Conservation (phyloP, 2,888 invertebrate species). For the Acanthosoma haemorrhoidale region DNA sequence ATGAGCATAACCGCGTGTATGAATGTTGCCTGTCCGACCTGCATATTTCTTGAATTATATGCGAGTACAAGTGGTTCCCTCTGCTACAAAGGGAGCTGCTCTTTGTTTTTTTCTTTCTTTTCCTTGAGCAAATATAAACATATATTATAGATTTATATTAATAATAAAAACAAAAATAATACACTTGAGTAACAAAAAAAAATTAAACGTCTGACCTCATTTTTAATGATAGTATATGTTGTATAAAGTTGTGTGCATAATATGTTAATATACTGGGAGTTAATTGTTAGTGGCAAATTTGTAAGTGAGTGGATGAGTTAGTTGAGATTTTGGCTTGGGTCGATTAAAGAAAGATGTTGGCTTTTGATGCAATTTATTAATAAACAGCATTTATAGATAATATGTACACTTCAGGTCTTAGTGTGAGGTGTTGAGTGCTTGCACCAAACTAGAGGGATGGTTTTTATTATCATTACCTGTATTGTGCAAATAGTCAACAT, state of each 20-base stretch:
- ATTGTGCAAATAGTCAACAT: too few species aligned
- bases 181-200: neutral
- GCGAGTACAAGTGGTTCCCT: neutral
- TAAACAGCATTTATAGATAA: too few species aligned
- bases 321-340: too few species aligned
- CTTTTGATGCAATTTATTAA: too few species aligned
- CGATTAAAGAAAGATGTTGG: too few species aligned
- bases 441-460: too few species aligned
- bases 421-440: too few species aligned
- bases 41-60: conserved; percentile 16
- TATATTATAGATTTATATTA: conserved; percentile 2
- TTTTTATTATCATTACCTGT: too few species aligned
- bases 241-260: neutral
- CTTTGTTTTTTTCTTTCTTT: neutral
- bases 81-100: neutral
- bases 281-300: too few species aligned
- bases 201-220: neutral
- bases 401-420: too few species aligned
- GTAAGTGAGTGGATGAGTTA: conserved; percentile 18
- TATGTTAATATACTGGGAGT: too few species aligned
- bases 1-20: neutral
- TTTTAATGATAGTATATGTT: conserved; percentile 4
- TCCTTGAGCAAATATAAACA: neutral
- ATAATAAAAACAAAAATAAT: neutral
- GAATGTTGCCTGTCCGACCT: conserved; percentile 8